These are phyloP conservation scores for Hippoglossus stenolepis DNA, from an alignment of 2,113 vertebrate genomes.

Conservation along the genomic window DNA sequence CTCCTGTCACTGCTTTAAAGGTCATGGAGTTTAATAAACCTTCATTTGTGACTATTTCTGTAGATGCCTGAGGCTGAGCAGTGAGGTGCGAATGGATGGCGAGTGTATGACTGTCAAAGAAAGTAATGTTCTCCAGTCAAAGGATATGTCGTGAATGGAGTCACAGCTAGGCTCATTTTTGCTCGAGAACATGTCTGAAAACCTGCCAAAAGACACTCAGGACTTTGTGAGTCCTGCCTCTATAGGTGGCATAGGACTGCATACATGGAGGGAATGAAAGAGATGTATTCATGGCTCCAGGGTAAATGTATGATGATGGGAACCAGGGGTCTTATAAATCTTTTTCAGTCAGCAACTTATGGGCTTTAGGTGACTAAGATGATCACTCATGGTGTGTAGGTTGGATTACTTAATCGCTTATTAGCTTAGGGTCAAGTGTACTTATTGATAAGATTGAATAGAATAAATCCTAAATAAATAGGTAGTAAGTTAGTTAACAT, in stretches of 20 bases:
- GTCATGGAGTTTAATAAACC: slow-evolving; percentile 36
- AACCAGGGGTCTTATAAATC: slow-evolving; percentile 56
- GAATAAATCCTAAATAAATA: slow-evolving; percentile 26
- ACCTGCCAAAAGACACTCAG: slow-evolving; percentile 53
- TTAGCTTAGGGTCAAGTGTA: slow-evolving; percentile 14
- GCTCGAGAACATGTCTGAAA: slow-evolving; percentile 53
- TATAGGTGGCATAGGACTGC: slow-evolving; percentile 44
- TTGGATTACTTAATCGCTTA: slow-evolving; percentile 29
- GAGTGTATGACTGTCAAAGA: slow-evolving; percentile 45
- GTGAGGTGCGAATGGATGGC: slow-evolving; percentile 31
- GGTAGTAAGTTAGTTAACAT: slow-evolving; percentile 10
- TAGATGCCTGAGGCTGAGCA: slow-evolving; percentile 25
- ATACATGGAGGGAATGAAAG: slow-evolving; percentile 66
- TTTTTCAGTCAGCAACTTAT: slow-evolving; percentile 39
- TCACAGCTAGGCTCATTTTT: slow-evolving; percentile 30
- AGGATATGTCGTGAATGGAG: not conserved
- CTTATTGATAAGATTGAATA: slow-evolving; percentile 26
- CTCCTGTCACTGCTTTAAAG: slow-evolving; percentile 21
- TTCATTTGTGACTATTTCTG: slow-evolving; percentile 32
- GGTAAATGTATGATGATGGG: slow-evolving; percentile 54
- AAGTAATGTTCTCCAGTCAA: slow-evolving; percentile 49
- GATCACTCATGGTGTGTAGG: slow-evolving; percentile 23
- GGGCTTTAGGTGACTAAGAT: slow-evolving; percentile 38
- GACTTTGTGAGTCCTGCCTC: slow-evolving; percentile 57
- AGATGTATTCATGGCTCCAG: slow-evolving; percentile 64